Evolutionary conservation across 2,113 vertebrate genomes (phyloP).

Genomic region (Mobula birostris): DNA sequence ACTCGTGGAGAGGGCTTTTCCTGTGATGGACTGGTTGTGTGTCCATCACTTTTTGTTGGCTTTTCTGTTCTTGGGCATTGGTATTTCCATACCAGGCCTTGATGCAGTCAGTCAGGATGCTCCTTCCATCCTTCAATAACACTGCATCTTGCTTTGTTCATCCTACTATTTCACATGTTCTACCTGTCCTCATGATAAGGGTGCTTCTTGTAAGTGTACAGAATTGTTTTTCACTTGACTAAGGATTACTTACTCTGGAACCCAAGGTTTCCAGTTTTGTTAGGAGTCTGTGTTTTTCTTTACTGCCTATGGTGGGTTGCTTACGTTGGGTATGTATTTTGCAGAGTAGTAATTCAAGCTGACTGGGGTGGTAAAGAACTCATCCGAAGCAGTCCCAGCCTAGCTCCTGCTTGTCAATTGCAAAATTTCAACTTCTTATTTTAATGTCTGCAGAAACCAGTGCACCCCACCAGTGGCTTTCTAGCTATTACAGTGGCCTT

Average conservation of each 20-base stretch:
- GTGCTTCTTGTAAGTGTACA: no score
- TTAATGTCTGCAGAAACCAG: constrained; percentile 56
- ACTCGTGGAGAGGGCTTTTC: no score
- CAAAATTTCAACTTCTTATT: no score
- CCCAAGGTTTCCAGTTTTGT: background rate
- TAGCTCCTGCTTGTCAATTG: background rate
- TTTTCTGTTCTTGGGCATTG: no score
- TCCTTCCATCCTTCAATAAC: no score
- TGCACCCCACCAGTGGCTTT: constrained; percentile 74
- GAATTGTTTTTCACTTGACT: background rate
- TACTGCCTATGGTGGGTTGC: background rate
- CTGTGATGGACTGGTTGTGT: no score
- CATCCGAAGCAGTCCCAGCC: background rate
- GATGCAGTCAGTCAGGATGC: no score
- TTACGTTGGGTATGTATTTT: background rate
- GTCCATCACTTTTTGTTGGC: no score
- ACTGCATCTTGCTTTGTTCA: no score
- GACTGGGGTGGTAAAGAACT: background rate
- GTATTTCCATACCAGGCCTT: no score
- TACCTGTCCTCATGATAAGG: no score
- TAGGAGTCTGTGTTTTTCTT: background rate
- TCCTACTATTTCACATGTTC: no score
- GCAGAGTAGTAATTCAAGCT: background rate
- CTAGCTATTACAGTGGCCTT: constrained; percentile 81
- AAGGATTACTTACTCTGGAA: background rate